phyloP scores from a whole-genome alignment of 2,888 invertebrate genomes.

The Branchellion lobata region DNA sequence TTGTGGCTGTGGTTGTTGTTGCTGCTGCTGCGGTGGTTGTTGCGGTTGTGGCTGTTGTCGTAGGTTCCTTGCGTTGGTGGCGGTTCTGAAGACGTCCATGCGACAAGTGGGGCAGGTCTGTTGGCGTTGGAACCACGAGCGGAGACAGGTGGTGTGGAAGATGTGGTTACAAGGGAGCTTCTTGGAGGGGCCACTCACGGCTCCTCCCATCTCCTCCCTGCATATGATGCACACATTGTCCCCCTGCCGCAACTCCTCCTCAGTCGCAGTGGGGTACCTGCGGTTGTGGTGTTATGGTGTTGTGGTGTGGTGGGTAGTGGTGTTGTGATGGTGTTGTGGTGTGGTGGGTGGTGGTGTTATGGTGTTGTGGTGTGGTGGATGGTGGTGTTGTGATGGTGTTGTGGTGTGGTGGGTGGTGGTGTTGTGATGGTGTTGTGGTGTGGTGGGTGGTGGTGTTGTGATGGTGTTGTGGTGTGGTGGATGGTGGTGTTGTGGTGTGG shows the following conservation, averaged over 20 bases:
- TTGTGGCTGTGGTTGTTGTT: neutral
- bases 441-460: neutral
- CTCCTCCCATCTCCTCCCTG: conserved; percentile 76
- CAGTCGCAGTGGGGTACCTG: conserved; percentile 82
- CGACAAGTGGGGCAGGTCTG: conserved; percentile 99
- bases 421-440: too few species aligned
- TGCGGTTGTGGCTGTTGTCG: conserved; percentile 40
- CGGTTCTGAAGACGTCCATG: conserved; percentile 72
- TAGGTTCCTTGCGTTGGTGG: conserved; percentile 51
- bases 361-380: too few species aligned
- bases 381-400: neutral
- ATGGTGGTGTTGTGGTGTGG: too few species aligned
- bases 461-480: neutral
- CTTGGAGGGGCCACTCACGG: conserved; percentile 72
- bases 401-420: too few species aligned
- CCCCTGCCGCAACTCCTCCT: conserved; percentile 78
- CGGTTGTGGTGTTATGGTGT: neutral
- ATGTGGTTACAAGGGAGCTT: conserved; percentile 98
- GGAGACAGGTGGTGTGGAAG: conserved; percentile 93
- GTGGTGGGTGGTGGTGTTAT: too few species aligned
- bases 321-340: too few species aligned
- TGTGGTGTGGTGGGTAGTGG: too few species aligned
- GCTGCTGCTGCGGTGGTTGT: conserved; percentile 15
- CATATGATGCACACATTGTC: conserved; percentile 99
- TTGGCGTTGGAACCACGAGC: conserved; percentile 99